phyloP scores from a whole-genome alignment of 2,888 invertebrate species.

The Netelia melanura region DNA sequence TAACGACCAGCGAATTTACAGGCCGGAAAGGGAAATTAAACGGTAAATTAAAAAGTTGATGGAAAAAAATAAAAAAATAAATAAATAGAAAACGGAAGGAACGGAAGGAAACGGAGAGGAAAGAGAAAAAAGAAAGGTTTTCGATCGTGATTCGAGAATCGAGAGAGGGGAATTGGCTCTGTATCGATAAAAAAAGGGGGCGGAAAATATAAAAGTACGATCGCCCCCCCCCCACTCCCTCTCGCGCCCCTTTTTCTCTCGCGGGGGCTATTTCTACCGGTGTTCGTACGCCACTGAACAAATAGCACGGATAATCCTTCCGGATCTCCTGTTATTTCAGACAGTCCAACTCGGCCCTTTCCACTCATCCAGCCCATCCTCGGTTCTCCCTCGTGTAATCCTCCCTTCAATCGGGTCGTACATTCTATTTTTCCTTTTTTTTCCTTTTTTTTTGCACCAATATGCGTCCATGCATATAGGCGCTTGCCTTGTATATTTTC shows the following conservation, averaged over 20 bases:
- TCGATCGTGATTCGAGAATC: slow-evolving; percentile 1
- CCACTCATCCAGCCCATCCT: not conserved
- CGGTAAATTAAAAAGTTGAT: slow-evolving; percentile 34
- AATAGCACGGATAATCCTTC: slow-evolving; percentile 76
- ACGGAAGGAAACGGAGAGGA: not conserved
- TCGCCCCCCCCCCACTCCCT: no score
- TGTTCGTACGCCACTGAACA: slow-evolving; percentile 73
- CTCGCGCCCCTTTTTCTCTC: slow-evolving; percentile 54
- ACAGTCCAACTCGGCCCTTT: slow-evolving; percentile 57
- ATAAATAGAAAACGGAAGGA: not conserved
- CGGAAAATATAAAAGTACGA: slow-evolving; percentile 41
- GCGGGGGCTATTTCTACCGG: slow-evolving; percentile 43
- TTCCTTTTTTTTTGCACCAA: slow-evolving; percentile 21
- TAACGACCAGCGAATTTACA: slow-evolving; percentile 59
- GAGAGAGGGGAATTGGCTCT: not conserved
- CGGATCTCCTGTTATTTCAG: slow-evolving; percentile 77
- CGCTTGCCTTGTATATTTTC: slow-evolving; percentile 28
- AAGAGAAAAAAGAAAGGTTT: slow-evolving; percentile 9
- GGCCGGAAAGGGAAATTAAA: slow-evolving; percentile 51
- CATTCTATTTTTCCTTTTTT: slow-evolving; percentile 22
- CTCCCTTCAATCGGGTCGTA: slow-evolving; percentile 55
- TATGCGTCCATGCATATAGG: no score
- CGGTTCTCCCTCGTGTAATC: slow-evolving; percentile 52
- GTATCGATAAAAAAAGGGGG: slow-evolving; percentile 2
- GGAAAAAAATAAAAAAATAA: slow-evolving; percentile 5